Evolutionary conservation across 2,888 invertebrate genomes (phyloP), one percentile per base, ranked within the genome.

Genomic region (Netelia fuscicornis): DNA sequence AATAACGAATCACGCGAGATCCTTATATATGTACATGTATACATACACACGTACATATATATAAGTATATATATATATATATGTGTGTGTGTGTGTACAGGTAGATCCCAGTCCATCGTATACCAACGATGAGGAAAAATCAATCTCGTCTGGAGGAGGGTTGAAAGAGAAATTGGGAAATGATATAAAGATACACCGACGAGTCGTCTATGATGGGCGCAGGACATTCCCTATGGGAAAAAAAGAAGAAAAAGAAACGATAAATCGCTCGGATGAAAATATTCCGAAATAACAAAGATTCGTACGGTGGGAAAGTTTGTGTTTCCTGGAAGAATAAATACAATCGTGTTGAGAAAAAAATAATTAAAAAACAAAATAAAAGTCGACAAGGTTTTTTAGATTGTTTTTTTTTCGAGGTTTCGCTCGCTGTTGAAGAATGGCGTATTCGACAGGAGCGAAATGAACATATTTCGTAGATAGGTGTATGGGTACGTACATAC

Each of bases 1-100:
- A 81, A 70, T 67, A 75, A 75, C 75, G 74, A 75, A 70, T 68
- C 68, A 62, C 81, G 54, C 62, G 44, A 52, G 37, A n/a, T 1
- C 5, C 25, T 23, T 13, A 25, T 13, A 25, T 3, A 25, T 13
- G 9, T 3, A 25, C 52, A 25, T 11, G 8, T 25, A 25, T 52
- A 68, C 20, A 52, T 23, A 11, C 3, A 10, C 3, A 30, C 3
- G 2, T 30, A 30, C 1, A 20, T 20, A 20, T 1, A 20, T 20
- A 20, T 1, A 20, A 1, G 1, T 1, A 1, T 20, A 20, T 1
- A 20, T 20, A 20, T 1, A 20, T 20, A 20, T 20, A 20, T 20
- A 20, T 20, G 1, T 20, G 1, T 20, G 1, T 20, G 1, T 20
- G 1, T 20, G 20, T 20, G 20, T 20, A 30, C 3, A 30, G 30